These are phyloP conservation scores for Noctilio leporinus DNA, from an alignment of 2,113 vertebrate genomes.

Conservation along the genomic window DNA sequence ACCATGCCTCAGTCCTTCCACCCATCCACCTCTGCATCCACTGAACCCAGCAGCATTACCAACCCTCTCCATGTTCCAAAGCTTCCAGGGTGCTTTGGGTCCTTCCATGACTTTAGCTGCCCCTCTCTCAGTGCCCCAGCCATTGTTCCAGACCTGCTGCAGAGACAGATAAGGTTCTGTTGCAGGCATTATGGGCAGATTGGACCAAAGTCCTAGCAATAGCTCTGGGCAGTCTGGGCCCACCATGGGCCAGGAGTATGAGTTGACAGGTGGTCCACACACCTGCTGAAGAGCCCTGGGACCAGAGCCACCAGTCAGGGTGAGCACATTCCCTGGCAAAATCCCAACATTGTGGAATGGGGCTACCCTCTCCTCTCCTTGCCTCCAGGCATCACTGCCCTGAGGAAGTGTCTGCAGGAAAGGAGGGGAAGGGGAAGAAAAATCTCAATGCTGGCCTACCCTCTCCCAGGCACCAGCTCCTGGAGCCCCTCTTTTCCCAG, in stretches of 20 bases:
- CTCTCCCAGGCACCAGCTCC: not conserved
- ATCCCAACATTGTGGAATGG: not conserved
- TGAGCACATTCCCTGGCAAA: not conserved
- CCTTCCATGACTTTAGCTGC: not conserved
- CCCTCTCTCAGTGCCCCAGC: not conserved
- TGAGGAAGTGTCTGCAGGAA: not conserved
- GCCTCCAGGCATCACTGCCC: not conserved
- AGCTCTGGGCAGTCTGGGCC: not conserved
- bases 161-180: not conserved
- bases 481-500: fast-evolving
- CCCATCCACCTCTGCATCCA: not conserved
- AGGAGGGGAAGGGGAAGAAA: not conserved
- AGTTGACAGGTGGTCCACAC: fast-evolving
- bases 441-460: not conserved
- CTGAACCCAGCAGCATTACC: not conserved
- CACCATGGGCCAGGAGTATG: not conserved
- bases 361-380: not conserved
- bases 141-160: not conserved
- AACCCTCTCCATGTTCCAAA: not conserved
- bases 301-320: not conserved
- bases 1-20: not conserved
- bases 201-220: not conserved
- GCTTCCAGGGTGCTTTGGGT: not conserved
- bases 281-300: not conserved
- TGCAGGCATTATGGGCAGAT: not conserved